Base-by-base conservation (phyloP, 1,140 invertebrate genomes). In the Drosophila ogumai region DNA sequence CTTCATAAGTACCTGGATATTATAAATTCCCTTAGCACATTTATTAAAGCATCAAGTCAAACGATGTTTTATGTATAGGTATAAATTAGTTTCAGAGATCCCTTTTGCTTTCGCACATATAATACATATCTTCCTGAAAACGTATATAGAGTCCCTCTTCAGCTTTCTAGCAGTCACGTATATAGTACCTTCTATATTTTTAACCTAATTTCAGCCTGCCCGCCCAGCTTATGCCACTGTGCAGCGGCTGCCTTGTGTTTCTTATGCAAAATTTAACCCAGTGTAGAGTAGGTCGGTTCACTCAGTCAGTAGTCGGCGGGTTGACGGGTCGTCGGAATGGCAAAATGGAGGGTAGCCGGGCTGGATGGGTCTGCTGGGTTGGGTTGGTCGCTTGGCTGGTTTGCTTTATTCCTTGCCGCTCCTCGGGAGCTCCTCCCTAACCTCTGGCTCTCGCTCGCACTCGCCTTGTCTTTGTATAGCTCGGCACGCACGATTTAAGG, bases 261-360 rank as follows among this genome's bases (percentile, higher is more conserved):
- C 87, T 67, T 88, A 88, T 90, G 85, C 85, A 88, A 88, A 88
- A 88, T 88, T 88, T 88, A 88, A 88, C 85, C 85, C 85, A 85
- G 73, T 79, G 75, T 73, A 72, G 49, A 90, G 84, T 90, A 76
- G 74, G 72, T 76, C 79, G 68, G 74, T 61, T 64, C 72, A 54
- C 32, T 75, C 47, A 46, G 66, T 77, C 49, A 50, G 52, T 60
- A 56, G 52, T 65, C 31, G 57, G 50, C 56, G 41, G 52, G 49
- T n/a, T 46, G 32, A 28, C 10, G 52, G 19, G 38, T 17, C n/a
- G 31, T 6, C 10, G 56, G 46, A 58, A 44, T 1, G 38, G 22
- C 22, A 3, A 3, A 22, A 22, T 22, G 25, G 40, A 55, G 57
- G 58, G 59, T 58, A 34, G 60, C 52, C 61, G 58, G 57, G 66